phyloP scores from a whole-genome alignment of 2,888 invertebrate genomes.

The Eilema caniola region DNA sequence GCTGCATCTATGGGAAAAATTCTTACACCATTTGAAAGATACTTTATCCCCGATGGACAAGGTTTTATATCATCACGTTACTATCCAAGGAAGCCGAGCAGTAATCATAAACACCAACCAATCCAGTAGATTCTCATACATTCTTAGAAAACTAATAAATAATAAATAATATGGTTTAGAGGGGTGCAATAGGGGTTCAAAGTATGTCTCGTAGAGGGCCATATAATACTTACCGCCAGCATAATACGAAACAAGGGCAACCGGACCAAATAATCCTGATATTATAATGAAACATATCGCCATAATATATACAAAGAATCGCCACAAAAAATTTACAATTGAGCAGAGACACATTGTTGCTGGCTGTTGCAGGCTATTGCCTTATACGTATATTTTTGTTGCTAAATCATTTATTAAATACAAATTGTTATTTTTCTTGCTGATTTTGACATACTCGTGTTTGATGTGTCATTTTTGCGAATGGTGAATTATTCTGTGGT shows the following conservation, averaged over 20 bases:
- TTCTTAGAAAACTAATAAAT: too few relatives aligned
- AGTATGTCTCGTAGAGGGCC: too few relatives aligned
- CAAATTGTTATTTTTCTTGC: background rate
- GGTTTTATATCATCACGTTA: too few relatives aligned
- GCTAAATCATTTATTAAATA: background rate
- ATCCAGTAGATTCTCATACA: too few relatives aligned
- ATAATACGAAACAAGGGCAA: slow-evolving; percentile 14
- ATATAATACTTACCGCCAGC: slow-evolving; percentile 12
- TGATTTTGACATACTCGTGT: slow-evolving; percentile 7
- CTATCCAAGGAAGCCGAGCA: too few relatives aligned
- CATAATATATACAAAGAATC: background rate
- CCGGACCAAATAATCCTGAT: slow-evolving; percentile 13
- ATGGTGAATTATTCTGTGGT: too few relatives aligned
- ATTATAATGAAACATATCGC: slow-evolving; percentile 8
- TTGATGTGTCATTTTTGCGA: background rate
- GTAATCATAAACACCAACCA: too few relatives aligned
- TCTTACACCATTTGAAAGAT: too few relatives aligned
- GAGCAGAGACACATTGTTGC: slow-evolving; percentile 11
- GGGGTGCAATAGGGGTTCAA: background rate
- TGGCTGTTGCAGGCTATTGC: too few relatives aligned
- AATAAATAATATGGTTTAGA: too few relatives aligned
- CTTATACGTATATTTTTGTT: background rate
- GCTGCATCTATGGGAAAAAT: too few relatives aligned
- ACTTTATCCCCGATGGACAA: too few relatives aligned
- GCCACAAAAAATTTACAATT: slow-evolving; percentile 6